Evolutionary conservation across 2,113 vertebrate genomes (phyloP).

Genomic region (Channa maculata): DNA sequence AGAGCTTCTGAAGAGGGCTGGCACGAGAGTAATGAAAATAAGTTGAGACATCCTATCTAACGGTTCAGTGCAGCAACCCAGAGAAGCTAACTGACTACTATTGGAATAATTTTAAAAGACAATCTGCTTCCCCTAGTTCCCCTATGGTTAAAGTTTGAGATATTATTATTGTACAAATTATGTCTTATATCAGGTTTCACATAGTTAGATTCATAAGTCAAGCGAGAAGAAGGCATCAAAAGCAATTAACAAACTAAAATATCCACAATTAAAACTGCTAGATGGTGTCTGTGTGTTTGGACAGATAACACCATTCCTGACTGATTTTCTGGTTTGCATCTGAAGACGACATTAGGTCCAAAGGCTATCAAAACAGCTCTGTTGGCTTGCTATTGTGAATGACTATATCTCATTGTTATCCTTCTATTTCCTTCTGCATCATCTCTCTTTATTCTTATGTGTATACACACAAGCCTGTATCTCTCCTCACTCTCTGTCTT

Average conservation of each 20-base stretch:
- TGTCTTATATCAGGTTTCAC: not conserved
- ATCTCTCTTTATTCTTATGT: constrained; percentile 14
- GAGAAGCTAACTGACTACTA: not conserved
- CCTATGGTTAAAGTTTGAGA: not conserved
- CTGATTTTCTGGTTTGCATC: not conserved
- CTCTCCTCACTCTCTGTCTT: not conserved
- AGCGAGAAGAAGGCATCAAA: not conserved
- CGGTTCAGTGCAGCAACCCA: constrained; percentile 11
- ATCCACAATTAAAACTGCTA: constrained; percentile 5
- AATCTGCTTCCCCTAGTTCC: not conserved
- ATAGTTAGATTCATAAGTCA: constrained; percentile 12
- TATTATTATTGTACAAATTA: not conserved
- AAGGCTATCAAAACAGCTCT: constrained; percentile 47
- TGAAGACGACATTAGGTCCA: constrained; percentile 35
- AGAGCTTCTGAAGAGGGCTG: constrained; percentile 41
- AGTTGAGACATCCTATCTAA: constrained; percentile 22
- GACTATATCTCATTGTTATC: constrained; percentile 26
- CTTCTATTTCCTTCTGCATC: constrained; percentile 7
- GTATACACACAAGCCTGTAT: not conserved
- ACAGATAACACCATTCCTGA: not conserved
- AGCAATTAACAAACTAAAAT: constrained; percentile 5
- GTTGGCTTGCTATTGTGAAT: constrained; percentile 16
- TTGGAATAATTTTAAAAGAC: constrained; percentile 11
- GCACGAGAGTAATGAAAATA: constrained; percentile 34
- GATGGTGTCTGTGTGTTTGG: constrained; percentile 21